phyloP scores from a whole-genome alignment of 2,113 vertebrate genomes.

The Eptesicus fuscus region DNA sequence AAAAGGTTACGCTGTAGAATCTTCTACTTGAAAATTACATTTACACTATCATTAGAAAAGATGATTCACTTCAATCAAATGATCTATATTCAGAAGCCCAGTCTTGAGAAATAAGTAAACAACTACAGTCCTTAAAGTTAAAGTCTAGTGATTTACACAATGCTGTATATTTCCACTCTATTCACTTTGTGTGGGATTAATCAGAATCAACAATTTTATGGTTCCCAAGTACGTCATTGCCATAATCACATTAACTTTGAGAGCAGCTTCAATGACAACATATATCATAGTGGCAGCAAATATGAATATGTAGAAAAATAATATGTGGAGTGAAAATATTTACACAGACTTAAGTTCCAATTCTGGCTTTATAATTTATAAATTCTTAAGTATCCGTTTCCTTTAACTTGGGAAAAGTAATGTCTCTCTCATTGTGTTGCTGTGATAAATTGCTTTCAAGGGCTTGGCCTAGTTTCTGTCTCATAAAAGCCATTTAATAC shows the following conservation, averaged over 20 bases:
- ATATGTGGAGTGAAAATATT: background rate
- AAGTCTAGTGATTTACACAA: constrained; percentile 40
- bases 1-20: background rate
- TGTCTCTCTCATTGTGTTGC: background rate
- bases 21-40: background rate
- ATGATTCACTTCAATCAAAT: constrained; percentile 45
- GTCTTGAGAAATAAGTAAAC: constrained; percentile 74
- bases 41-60: background rate
- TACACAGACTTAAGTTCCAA: background rate
- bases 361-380: background rate
- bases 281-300: background rate
- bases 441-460: background rate
- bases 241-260: constrained; percentile 62
- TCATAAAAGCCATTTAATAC: background rate
- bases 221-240: constrained; percentile 54
- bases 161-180: constrained; percentile 73
- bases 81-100: constrained; percentile 41
- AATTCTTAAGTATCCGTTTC: background rate
- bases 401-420: background rate
- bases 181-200: constrained; percentile 43
- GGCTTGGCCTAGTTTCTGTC: background rate
- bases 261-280: constrained; percentile 25
- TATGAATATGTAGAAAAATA: background rate
- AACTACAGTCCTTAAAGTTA: constrained; percentile 11
- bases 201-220: constrained; percentile 58